phyloP scores from a whole-genome alignment of 1,140 invertebrate genomes.

The Drosophila sulfurigaster region DNA sequence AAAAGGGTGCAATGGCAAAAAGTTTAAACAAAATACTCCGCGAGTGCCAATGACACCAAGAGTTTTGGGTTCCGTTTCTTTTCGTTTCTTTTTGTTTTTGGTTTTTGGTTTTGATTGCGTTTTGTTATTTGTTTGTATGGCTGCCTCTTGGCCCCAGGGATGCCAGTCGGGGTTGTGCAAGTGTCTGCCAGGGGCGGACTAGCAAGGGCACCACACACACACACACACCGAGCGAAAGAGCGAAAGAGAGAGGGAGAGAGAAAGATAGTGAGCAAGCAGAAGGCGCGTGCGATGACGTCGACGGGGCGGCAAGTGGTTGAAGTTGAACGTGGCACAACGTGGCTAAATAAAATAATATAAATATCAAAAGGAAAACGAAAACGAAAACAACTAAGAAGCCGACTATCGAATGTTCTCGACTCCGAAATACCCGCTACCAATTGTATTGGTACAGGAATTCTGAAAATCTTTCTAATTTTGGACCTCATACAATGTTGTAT shows the following conservation, averaged over 20 bases:
- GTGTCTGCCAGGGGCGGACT: not conserved
- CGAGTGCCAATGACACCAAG: conserved; percentile 50
- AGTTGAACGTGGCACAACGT: conserved; percentile 62
- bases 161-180: not conserved
- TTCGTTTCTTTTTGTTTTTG: conserved; percentile 8
- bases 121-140: conserved; percentile 59
- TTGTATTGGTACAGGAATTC: too few species aligned
- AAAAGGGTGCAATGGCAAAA: conserved; percentile 34
- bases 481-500: too few species aligned
- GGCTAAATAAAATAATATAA: conserved; percentile 44
- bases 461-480: too few species aligned
- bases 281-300: conserved; percentile 36
- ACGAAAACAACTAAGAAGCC: conserved; percentile 12
- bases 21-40: conserved; percentile 43
- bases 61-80: too few species aligned
- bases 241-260: not conserved
- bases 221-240: not conserved
- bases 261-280: not conserved
- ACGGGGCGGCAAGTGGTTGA: conserved; percentile 69
- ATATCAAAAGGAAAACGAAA: conserved; percentile 41
- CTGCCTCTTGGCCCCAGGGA: conserved; percentile 38
- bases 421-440: too few species aligned
- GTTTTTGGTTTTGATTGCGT: conserved; percentile 25
- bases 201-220: not conserved
- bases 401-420: too few species aligned